Conservation (phyloP, 2,797 vertebrate species). For the Borostomias antarcticus region DNA sequence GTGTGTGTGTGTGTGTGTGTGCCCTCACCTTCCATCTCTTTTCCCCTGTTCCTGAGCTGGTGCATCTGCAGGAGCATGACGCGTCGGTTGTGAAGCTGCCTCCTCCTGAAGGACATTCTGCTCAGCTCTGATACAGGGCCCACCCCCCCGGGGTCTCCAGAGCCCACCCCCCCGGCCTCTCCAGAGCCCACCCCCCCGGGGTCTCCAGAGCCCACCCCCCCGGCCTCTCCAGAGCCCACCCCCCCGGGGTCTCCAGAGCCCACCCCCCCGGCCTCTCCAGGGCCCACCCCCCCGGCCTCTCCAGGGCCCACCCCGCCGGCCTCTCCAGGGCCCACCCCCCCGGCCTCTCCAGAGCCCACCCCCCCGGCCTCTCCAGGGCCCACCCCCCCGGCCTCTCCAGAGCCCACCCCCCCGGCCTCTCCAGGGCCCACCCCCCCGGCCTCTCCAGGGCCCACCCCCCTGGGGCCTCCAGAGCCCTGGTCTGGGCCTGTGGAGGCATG, state of each 20-base stretch:
- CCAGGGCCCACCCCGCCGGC: too few species aligned
- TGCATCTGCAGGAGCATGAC: conserved; percentile 41
- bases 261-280: too few species aligned
- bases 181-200: too few species aligned
- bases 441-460: background rate
- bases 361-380: conserved; percentile 1
- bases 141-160: too few species aligned
- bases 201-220: too few species aligned
- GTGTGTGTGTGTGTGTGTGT: conserved; percentile 1
- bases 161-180: too few species aligned
- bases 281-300: too few species aligned
- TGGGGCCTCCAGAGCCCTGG: background rate
- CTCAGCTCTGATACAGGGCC: background rate
- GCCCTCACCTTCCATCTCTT: conserved; percentile 35
- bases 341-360: background rate
- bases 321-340: too few species aligned
- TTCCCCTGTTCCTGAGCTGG: conserved; percentile 22
- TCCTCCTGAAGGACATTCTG: conserved; percentile 40
- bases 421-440: background rate
- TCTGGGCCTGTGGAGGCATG: conserved; percentile 2
- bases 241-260: too few species aligned
- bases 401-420: conserved; percentile 4
- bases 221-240: too few species aligned
- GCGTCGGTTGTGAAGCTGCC: conserved; percentile 54
- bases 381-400: background rate